These are phyloP conservation scores for Ctenoplectra terminalis DNA, from an alignment of 1,140 invertebrate species.

Conservation along the genomic window DNA sequence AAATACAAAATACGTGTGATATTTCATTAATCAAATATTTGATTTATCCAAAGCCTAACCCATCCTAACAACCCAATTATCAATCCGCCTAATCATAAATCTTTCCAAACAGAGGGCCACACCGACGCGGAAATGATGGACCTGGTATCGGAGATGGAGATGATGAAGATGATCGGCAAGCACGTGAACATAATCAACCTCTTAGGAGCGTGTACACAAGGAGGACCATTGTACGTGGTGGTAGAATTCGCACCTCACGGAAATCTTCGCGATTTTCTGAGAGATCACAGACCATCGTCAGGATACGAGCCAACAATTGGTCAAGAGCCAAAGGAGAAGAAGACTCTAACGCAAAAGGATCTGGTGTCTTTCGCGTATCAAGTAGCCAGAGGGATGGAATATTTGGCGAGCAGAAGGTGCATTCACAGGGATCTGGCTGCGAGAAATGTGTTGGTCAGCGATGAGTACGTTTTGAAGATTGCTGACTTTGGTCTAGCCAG, in stretches of 20 bases:
- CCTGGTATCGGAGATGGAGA: constrained; percentile 98
- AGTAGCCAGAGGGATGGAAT: constrained; percentile 98
- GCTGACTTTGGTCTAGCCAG: constrained; percentile 98
- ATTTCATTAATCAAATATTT: too few relatives aligned
- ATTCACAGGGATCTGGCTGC: constrained; percentile 99
- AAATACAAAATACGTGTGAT: too few relatives aligned
- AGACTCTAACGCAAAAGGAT: constrained; percentile 94
- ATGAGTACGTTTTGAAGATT: constrained; percentile 97
- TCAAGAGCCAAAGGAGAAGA: constrained; percentile 86
- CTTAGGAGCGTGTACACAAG: constrained; percentile 97
- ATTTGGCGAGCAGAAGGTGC: constrained; percentile 96
- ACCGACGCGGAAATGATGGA: constrained; percentile 98
- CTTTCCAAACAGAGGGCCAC: constrained; percentile 91
- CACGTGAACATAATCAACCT: constrained; percentile 99
- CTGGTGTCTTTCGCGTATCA: constrained; percentile 98
- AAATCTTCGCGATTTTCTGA: constrained; percentile 96
- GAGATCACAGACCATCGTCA: constrained; percentile 90
- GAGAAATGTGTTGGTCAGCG: constrained; percentile 96
- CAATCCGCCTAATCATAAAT: not conserved
- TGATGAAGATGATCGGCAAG: constrained; percentile 99
- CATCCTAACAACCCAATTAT: too few relatives aligned
- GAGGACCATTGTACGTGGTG: constrained; percentile 96
- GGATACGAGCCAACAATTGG: constrained; percentile 89
- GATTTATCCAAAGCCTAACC: too few relatives aligned
- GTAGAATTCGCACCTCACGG: constrained; percentile 98